phyloP scores from a whole-genome alignment of 1,140 invertebrate species.

The Gerris buenoi region DNA sequence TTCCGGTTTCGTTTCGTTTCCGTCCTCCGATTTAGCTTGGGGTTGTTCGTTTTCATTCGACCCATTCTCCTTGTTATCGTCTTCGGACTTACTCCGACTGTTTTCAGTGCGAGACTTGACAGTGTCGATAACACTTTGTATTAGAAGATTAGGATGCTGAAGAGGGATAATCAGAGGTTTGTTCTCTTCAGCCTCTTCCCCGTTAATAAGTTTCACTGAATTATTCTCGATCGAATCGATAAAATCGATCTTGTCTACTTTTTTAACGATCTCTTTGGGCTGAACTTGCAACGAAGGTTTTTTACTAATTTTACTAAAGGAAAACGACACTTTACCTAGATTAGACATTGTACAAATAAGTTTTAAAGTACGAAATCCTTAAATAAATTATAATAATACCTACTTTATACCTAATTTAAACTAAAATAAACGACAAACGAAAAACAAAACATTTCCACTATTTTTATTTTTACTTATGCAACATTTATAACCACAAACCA shows the following conservation, averaged over 20 bases:
- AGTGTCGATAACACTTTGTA: conserved; percentile 7
- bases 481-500: too few relatives aligned
- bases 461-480: too few relatives aligned
- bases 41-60: conserved; percentile 15
- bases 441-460: too few relatives aligned
- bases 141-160: conserved; percentile 5
- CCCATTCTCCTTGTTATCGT: background rate
- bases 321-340: conserved; percentile 48
- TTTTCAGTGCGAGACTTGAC: conserved; percentile 9
- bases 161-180: conserved; percentile 19
- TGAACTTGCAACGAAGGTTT: conserved; percentile 23
- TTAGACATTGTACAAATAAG: too few relatives aligned
- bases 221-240: conserved; percentile 60
- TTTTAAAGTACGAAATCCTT: too few relatives aligned
- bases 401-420: too few relatives aligned
- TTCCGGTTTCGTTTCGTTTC: conserved; percentile 1
- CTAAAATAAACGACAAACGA: too few relatives aligned
- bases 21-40: conserved; percentile 24
- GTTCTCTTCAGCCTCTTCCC: conserved; percentile 12
- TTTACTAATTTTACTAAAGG: conserved; percentile 26
- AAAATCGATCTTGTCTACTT: conserved; percentile 40
- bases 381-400: too few relatives aligned
- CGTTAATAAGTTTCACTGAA: conserved; percentile 39
- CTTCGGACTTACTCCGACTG: background rate
- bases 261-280: conserved; percentile 29